These are phyloP conservation scores for Clivina fossor DNA, from an alignment of 2,888 invertebrate genomes.

Conservation along the genomic window DNA sequence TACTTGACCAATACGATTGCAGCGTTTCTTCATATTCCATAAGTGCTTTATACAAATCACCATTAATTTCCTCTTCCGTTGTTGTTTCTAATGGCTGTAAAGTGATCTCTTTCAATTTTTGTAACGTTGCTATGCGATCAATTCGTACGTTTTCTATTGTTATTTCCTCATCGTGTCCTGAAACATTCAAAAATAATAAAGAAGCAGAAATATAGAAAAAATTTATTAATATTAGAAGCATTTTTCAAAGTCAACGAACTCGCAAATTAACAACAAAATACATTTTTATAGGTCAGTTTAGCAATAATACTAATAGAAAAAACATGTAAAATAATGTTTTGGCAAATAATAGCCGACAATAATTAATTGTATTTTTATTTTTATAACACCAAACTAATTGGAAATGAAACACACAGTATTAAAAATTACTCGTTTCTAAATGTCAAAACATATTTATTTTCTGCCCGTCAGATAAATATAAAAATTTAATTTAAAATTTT, in stretches of 20 bases:
- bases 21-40: constrained; percentile 60
- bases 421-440: too few species aligned
- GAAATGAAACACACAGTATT: too few species aligned
- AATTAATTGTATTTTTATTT: too few species aligned
- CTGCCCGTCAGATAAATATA: background rate
- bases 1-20: constrained; percentile 48
- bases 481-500: background rate
- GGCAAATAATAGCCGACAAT: too few species aligned
- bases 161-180: constrained; percentile 44
- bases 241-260: background rate
- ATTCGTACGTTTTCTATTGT: constrained; percentile 45
- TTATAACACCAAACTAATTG: too few species aligned
- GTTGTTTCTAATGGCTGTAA: constrained; percentile 44
- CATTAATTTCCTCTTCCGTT: constrained; percentile 55
- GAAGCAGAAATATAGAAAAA: background rate
- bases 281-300: too few species aligned
- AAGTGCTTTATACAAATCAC: constrained; percentile 54
- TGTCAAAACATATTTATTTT: too few species aligned
- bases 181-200: constrained; percentile 3
- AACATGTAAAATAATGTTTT: too few species aligned
- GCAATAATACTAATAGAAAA: too few species aligned
- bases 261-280: background rate
- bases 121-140: constrained; percentile 42
- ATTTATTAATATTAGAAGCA: background rate
- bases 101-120: constrained; percentile 46